These are phyloP conservation scores for Poeciliopsis turrubarensis DNA, from an alignment of 2,113 vertebrate genomes.

Conservation along the genomic window DNA sequence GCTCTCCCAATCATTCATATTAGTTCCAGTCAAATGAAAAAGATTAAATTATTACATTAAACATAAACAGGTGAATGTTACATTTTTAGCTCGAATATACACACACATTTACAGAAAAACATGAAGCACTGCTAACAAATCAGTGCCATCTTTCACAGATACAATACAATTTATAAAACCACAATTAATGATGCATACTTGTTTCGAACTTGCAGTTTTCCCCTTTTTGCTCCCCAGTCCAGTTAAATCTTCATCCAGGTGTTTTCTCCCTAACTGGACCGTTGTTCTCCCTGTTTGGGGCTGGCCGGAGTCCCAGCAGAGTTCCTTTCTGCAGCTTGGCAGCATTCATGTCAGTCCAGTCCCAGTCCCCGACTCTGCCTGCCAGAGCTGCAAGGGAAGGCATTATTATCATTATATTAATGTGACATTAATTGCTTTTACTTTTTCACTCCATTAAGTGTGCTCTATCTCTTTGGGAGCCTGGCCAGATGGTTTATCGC, in stretches of 20 bases:
- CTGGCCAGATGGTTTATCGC: conserved; percentile 86
- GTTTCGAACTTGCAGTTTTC: too few species aligned
- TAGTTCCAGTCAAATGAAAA: too few species aligned
- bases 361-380: conserved; percentile 57
- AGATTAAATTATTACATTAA: too few species aligned
- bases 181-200: too few species aligned
- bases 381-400: conserved; percentile 75
- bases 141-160: background rate
- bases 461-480: conserved; percentile 84
- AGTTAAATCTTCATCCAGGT: conserved; percentile 20
- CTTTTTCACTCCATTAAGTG: conserved; percentile 89
- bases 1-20: too few species aligned
- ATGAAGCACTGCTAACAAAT: too few species aligned
- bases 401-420: conserved; percentile 89
- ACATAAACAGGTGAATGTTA: too few species aligned
- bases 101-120: too few species aligned
- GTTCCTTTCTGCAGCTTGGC: conserved; percentile 40
- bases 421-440: conserved; percentile 89
- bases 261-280: conserved; percentile 15
- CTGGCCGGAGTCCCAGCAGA: conserved; percentile 52
- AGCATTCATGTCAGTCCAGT: conserved; percentile 41
- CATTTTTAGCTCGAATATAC: too few species aligned
- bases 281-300: conserved; percentile 37
- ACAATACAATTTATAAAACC: background rate
- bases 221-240: background rate